Percentiles rank a stretch among this genome's conserved stretches.
Evolutionary conservation across 2,888 invertebrate species (phyloP).

Genomic region (Mimachlamys varia): DNA sequence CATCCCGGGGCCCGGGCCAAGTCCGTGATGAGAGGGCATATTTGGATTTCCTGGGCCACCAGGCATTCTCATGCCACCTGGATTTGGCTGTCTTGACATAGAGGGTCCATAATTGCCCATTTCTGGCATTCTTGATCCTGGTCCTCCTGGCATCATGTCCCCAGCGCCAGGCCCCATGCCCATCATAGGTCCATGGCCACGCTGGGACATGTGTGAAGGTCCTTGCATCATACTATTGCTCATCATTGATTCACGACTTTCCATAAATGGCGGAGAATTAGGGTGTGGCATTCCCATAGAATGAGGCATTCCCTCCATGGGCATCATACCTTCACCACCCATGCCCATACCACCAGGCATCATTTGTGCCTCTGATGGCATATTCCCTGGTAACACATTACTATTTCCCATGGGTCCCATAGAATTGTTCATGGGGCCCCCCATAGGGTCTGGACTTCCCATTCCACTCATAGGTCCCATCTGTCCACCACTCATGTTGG

Average conservation of each 20-base stretch:
- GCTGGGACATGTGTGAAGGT: conserved; percentile 36
- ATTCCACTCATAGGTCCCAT: conserved; percentile 56
- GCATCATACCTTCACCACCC: conserved; percentile 47
- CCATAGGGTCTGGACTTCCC: conserved; percentile 61
- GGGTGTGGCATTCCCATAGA: conserved; percentile 63
- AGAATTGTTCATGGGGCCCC: conserved; percentile 55
- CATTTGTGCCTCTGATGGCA: conserved; percentile 44
- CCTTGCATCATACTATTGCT: conserved; percentile 53
- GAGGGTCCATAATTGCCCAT: conserved; percentile 59
- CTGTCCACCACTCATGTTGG: conserved; percentile 57
- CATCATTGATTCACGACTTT: conserved; percentile 48
- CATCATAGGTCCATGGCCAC: conserved; percentile 62
- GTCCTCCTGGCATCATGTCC: conserved; percentile 64
- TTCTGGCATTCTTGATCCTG: conserved; percentile 59
- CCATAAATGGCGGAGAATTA: conserved; percentile 53
- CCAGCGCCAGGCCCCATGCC: conserved; percentile 56
- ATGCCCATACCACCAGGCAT: conserved; percentile 49
- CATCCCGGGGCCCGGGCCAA: conserved; percentile 63
- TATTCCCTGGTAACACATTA: conserved; percentile 50
- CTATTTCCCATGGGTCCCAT: conserved; percentile 67
- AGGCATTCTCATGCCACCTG: conserved; percentile 65
- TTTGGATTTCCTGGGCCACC: conserved; percentile 59
- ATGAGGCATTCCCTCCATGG: conserved; percentile 56
- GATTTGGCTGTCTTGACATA: conserved; percentile 55
- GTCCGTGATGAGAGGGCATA: conserved; percentile 53